Conservation (phyloP, 2,797 vertebrate species). For the Acanthurus tractus region DNA sequence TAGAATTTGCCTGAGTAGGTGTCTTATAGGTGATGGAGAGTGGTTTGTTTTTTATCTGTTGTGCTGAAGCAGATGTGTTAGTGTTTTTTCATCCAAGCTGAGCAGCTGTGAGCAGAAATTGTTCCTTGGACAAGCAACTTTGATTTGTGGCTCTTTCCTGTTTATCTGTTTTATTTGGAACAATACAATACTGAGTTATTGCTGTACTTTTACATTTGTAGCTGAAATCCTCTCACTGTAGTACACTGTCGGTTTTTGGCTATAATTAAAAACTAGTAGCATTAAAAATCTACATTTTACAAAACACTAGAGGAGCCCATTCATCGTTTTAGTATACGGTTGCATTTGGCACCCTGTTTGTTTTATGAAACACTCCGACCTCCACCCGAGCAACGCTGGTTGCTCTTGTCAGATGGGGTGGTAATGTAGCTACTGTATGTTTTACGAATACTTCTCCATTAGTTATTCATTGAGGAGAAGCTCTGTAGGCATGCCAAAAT, state of each 20-base stretch:
- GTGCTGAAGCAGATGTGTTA: constrained; percentile 52
- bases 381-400: constrained; percentile 22
- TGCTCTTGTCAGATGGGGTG: constrained; percentile 54
- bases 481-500: constrained; percentile 79
- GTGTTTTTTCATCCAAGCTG: constrained; percentile 44
- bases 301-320: constrained; percentile 4
- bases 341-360: constrained; percentile 37
- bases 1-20: constrained; percentile 68
- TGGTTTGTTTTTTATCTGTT: constrained; percentile 49
- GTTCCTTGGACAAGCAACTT: constrained; percentile 42
- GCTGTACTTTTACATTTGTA: constrained; percentile 7
- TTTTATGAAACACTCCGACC: constrained; percentile 38
- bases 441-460: constrained; percentile 77
- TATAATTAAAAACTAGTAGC: constrained; percentile 11
- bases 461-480: constrained; percentile 80
- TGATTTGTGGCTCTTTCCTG: constrained; percentile 34
- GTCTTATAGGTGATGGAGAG: constrained; percentile 60
- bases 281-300: constrained; percentile 30
- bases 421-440: constrained; percentile 75
- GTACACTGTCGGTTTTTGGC: constrained; percentile 2
- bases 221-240: constrained; percentile 6
- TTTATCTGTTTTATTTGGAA: constrained; percentile 31
- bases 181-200: constrained; percentile 26
- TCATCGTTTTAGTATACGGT: constrained; percentile 31
- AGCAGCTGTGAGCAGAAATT: constrained; percentile 48